Evolutionary conservation across 2,113 vertebrate genomes (phyloP).

Genomic region (Phalacrocorax carbo): DNA sequence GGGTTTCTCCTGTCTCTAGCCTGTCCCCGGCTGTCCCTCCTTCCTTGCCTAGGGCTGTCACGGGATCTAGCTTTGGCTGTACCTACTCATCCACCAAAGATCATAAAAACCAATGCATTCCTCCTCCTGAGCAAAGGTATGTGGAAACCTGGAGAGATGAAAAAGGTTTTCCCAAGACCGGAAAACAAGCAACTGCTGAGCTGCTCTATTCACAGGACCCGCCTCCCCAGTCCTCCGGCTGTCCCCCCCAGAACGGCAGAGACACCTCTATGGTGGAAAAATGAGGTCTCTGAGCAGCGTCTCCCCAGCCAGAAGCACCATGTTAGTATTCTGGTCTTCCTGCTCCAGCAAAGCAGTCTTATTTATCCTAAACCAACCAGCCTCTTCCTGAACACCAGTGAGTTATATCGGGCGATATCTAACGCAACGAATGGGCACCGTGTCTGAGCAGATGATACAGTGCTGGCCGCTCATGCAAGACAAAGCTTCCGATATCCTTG

Average conservation of each 20-base stretch:
- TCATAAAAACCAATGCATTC: background rate
- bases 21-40: background rate
- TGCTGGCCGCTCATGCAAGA: background rate
- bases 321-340: background rate
- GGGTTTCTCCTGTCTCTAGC: background rate
- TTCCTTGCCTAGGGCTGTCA: background rate
- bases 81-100: background rate
- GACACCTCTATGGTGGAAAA: background rate
- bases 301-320: background rate
- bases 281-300: background rate
- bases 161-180: background rate
- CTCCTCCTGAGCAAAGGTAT: background rate
- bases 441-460: background rate
- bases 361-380: background rate
- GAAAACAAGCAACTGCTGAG: background rate
- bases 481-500: background rate
- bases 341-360: background rate
- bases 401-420: background rate
- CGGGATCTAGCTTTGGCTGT: background rate
- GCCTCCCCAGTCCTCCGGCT: background rate
- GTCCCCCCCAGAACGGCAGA: background rate
- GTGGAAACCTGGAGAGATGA: background rate
- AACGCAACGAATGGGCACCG: fast-evolving
- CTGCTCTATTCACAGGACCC: background rate
- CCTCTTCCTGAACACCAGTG: background rate